Base-by-base conservation (phyloP, 2,797 vertebrate species). In the Acridotheres tristis region DNA sequence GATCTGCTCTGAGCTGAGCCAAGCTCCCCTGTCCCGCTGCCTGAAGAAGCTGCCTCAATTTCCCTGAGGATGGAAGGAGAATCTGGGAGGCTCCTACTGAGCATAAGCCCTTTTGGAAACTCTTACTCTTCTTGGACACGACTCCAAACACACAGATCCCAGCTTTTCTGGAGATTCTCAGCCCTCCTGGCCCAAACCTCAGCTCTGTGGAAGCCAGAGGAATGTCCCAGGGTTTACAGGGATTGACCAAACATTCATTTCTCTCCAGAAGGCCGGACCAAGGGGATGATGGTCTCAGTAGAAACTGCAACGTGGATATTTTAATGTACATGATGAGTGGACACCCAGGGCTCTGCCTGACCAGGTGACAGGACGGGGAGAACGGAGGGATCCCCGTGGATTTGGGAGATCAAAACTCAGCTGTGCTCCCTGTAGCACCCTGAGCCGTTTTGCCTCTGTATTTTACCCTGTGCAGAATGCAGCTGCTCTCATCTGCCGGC, bases 171-270 rank as follows among this genome's bases (percentile, higher is more conserved):
- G 84, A 82, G 89, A 66, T 89, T 54, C 93, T 85, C 88, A 69
- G 88, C 21, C 45, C 88, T 92, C 54, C 90, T 91, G 92, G 91
- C 89, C 82, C 91, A 78, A 82, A 53, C 38, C 92, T 92, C 81
- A 71, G 88, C 32, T 36, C 87, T 73, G 79, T 43, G 69, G 88
- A 73, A 93, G 88, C 89, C 93, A 97, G 93, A 95, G 90, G 91
- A 91, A 88, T 83, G 92, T 92, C 87, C 47, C 66, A 20, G 73
- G 74, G 43, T 65, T 95, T 90, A 42, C 80, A 89, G 67, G 78
- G 40, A 29, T 2, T 87, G 87, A 94, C 79, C 80, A 87, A 83
- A 76, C 84, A 47, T 26, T 81, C 23, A 11, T 36, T 53, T 50
- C 55, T 66, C 43, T 82, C 42, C 78, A 53, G 36, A 81, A 95